Evolutionary conservation across 2,113 vertebrate species (phyloP).

Genomic region (Hippocampus guttulatus): DNA sequence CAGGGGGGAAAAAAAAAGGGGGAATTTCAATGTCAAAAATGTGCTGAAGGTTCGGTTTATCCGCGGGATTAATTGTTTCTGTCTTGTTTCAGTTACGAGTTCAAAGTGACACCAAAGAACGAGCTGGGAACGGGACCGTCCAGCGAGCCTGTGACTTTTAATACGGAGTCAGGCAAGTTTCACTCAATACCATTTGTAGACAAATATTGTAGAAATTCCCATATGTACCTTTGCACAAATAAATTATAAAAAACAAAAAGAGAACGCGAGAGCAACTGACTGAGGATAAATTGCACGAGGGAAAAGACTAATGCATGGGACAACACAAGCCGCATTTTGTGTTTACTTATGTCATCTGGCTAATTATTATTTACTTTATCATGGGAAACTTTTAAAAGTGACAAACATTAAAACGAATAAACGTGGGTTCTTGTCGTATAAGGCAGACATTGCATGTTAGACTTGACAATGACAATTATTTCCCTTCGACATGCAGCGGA

Average conservation of each 20-base stretch:
- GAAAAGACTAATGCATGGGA: too few species aligned
- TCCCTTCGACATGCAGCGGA: conserved; percentile 76
- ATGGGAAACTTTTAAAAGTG: too few species aligned
- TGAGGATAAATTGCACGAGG: too few species aligned
- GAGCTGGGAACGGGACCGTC: conserved; percentile 84
- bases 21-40: conserved; percentile 6
- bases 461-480: neutral
- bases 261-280: too few species aligned
- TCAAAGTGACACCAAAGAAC: conserved; percentile 88
- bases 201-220: neutral
- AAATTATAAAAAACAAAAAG: too few species aligned
- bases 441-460: neutral
- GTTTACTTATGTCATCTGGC: too few species aligned
- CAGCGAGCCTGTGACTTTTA: conserved; percentile 83
- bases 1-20: neutral
- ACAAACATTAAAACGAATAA: too few species aligned
- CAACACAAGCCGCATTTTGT: too few species aligned
- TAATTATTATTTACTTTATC: too few species aligned
- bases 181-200: neutral
- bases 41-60: neutral
- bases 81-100: conserved; percentile 82
- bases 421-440: neutral
- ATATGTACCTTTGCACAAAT: neutral
- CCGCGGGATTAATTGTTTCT: neutral
- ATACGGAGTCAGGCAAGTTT: conserved; percentile 89